Evolutionary conservation across 2,797 vertebrate genomes (phyloP), one percentile per base, ranked within the genome.

Genomic region (Hydrophis major): DNA sequence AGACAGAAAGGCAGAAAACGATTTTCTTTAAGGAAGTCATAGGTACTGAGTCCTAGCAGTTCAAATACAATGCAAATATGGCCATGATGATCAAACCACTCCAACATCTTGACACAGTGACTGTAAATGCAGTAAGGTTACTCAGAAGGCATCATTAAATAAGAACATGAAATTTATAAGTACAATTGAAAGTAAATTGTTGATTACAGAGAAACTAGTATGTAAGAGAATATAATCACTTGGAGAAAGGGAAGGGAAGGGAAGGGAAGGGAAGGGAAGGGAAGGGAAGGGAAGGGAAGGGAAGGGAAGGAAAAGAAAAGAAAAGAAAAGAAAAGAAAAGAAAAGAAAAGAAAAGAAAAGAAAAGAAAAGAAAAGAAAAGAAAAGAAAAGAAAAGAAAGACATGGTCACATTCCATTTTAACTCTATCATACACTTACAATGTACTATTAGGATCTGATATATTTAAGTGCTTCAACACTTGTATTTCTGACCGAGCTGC

Each of bases 1-100:
- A 99, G 87, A 2, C 97, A 96, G 89, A 99, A 99, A 3, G 99
- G 98, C 94, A 98, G 97, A 95, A 99, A 99, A 94, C 98, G 97
- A 78, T 99, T 99, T 96, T 99, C 98, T 92, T 99, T 99, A 90
- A 99, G 98, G 88, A 99, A 99, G 96, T 99, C 98, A 0, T 98
- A 99, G 28, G 98, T 99, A 97, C 99, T 99, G 94, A 99, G 98
- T 53, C 98, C 98, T 90, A 99, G 96, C 59, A 99, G 96, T 97
- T 99, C 99, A 97, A 99, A 99, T 59, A 97, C 97, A 83, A 99
- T 98, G 95, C 98, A 99, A 92, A 99, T 63, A 4, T 99, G 98
- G 27, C 98, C 98, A 0, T 98, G 98, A 96, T 98, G 98, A 94
- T 99, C 98, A 97, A 99, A 99, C 98, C 98, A 99, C 94, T 99